phyloP scores from a whole-genome alignment of 2,888 invertebrate species.

The Emesis castigata region DNA sequence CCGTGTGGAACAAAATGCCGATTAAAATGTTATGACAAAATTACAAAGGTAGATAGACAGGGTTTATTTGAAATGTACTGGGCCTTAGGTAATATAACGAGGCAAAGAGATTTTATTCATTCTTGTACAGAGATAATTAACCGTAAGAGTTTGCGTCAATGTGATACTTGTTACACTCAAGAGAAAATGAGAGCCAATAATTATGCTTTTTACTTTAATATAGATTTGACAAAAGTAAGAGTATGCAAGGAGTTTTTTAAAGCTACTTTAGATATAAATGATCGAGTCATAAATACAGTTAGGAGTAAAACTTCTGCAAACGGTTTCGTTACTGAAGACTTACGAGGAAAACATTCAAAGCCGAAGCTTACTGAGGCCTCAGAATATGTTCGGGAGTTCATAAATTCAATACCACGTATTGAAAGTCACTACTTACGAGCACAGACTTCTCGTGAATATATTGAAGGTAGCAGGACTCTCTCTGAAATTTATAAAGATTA shows the following conservation, averaged over 20 bases:
- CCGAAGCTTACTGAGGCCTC: too few species aligned
- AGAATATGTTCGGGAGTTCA: too few species aligned
- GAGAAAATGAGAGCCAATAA: background rate
- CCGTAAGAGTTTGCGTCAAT: background rate
- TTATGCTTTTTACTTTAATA: background rate
- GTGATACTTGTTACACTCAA: background rate
- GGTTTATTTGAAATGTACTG: background rate
- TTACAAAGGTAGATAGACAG: background rate
- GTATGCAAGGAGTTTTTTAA: background rate
- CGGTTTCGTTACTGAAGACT: too few species aligned
- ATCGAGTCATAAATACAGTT: too few species aligned
- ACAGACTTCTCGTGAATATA: too few species aligned
- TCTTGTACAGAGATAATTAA: background rate
- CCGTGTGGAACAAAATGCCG: background rate
- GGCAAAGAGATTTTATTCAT: background rate
- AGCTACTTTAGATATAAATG: too few species aligned
- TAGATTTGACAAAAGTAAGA: background rate
- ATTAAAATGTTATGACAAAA: background rate
- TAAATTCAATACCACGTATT: too few species aligned
- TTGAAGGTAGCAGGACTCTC: too few species aligned
- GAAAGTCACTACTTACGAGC: too few species aligned
- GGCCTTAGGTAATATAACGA: background rate
- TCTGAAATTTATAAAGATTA: too few species aligned
- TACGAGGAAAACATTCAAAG: too few species aligned
- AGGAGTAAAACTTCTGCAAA: too few species aligned